These are phyloP conservation scores for Dugesia japonica DNA, from an alignment of 2,888 invertebrate genomes.

Conservation along the genomic window DNA sequence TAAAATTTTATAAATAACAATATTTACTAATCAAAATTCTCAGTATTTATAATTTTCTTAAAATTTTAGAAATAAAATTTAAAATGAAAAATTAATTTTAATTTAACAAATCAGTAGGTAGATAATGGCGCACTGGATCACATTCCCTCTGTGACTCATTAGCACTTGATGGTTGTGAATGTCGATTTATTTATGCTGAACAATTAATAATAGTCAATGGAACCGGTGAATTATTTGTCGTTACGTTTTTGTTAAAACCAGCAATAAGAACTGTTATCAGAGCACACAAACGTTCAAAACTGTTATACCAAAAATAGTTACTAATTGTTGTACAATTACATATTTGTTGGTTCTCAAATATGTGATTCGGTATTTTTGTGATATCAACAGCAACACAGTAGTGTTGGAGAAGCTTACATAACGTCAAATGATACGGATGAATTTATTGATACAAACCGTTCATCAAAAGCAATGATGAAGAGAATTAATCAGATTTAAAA, in stretches of 20 bases:
- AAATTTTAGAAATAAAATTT: no score
- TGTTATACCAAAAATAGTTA: conserved; percentile 17
- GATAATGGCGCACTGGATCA: no score
- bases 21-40: no score
- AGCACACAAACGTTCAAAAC: not conserved
- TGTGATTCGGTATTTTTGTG: conserved; percentile 3
- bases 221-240: conserved; percentile 20
- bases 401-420: not conserved
- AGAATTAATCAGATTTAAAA: no score
- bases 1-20: no score
- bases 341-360: not conserved
- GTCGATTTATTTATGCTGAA: conserved; percentile 56
- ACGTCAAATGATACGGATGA: not conserved
- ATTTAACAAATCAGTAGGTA: no score
- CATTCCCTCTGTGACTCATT: conserved; percentile 47
- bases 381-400: not conserved
- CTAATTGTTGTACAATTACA: not conserved
- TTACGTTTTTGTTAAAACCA: not conserved
- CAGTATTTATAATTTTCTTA: no score
- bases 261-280: conserved; percentile 20
- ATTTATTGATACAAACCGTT: no score
- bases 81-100: no score
- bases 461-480: no score
- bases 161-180: conserved; percentile 71
- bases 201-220: not conserved